phyloP scores from a whole-genome alignment of 2,113 vertebrate species.

The Edolisoma coerulescens region DNA sequence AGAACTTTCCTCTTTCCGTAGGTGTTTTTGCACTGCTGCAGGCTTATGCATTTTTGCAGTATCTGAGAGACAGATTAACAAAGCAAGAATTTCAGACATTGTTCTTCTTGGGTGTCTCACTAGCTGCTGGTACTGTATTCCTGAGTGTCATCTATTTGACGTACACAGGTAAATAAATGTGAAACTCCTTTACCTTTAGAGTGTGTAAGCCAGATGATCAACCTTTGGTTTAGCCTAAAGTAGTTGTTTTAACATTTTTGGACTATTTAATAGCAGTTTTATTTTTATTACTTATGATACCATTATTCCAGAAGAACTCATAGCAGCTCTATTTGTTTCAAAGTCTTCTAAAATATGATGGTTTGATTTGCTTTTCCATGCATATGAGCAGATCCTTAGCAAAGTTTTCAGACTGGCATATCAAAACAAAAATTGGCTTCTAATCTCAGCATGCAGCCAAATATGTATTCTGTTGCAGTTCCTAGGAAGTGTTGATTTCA shows the following conservation, averaged over 20 bases:
- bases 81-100: constrained; percentile 94
- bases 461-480: background rate
- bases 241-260: background rate
- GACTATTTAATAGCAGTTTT: background rate
- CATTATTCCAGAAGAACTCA: background rate
- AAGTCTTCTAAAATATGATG: background rate
- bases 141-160: constrained; percentile 95
- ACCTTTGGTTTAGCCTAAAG: background rate
- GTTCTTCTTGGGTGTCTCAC: constrained; percentile 91
- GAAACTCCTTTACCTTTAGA: background rate
- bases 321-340: background rate
- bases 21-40: constrained; percentile 95
- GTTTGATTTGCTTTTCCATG: background rate
- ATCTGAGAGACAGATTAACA: constrained; percentile 90
- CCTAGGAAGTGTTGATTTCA: background rate
- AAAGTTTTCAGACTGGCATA: background rate
- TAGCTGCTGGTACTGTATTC: constrained; percentile 88
- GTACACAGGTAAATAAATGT: constrained; percentile 83
- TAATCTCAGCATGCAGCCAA: background rate
- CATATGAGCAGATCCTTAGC: background rate
- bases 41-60: constrained; percentile 93
- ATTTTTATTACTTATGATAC: background rate
- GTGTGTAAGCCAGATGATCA: background rate
- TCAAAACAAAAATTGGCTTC: background rate
- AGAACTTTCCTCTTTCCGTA: constrained; percentile 46